Conservation (phyloP, 2,888 invertebrate genomes). For the Drepana falcataria region DNA sequence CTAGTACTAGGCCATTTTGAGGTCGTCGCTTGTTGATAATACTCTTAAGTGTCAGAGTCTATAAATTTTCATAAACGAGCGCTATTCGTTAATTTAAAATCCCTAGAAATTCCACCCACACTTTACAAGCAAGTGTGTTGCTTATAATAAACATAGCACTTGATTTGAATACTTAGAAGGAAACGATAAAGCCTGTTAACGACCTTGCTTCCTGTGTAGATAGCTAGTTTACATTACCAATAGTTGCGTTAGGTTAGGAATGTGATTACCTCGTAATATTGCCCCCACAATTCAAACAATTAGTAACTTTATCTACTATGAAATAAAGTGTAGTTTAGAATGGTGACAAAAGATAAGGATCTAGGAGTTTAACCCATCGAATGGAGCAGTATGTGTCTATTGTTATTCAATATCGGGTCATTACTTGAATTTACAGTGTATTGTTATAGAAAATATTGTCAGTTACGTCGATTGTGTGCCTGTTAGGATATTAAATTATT, state of each 20-base stretch:
- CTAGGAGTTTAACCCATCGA: not conserved
- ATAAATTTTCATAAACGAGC: no score
- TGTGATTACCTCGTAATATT: conserved; percentile 6
- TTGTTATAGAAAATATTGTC: not conserved
- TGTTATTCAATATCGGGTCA: not conserved
- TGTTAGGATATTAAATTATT: not conserved
- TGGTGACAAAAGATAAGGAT: not conserved
- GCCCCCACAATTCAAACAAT: not conserved
- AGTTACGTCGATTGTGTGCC: not conserved
- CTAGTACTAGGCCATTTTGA: no score
- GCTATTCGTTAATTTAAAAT: no score
- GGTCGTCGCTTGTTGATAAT: no score
- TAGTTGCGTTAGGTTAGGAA: conserved; percentile 38
- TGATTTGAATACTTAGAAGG: conserved; percentile 44
- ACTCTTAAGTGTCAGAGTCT: no score
- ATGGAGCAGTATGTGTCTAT: conserved; percentile 1
- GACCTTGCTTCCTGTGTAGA: conserved; percentile 57
- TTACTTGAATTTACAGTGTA: not conserved
- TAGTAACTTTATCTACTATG: not conserved
- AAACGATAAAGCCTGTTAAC: conserved; percentile 48
- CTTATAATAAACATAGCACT: conserved; percentile 26
- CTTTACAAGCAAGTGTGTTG: conserved; percentile 8
- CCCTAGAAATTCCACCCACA: not conserved
- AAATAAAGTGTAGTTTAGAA: not conserved
- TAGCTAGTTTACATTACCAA: conserved; percentile 44